Base-by-base conservation (phyloP, 1,140 invertebrate species). In the Prorops nasuta region DNA sequence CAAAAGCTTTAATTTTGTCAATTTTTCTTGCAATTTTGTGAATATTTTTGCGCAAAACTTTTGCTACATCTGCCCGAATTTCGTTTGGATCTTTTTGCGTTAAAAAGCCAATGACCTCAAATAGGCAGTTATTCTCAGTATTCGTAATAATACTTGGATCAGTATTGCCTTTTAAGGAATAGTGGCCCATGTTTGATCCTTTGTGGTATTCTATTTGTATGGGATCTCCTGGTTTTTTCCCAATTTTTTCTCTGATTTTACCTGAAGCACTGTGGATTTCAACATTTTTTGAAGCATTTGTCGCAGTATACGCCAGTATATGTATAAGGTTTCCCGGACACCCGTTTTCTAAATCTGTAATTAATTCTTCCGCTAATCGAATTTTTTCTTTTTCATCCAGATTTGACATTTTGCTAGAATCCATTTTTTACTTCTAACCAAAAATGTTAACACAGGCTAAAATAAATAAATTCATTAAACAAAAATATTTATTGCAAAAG, bases 91-190 rank as follows among this genome's bases (percentile, higher is more conserved):
- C 16, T 1, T 16, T 22, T 1, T 32, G 55, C 0, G 39, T 60
- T 34, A 65, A 60, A 4, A 42, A 48, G 2, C 54, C 60, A 0
- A 70, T 49, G 1, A 47, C 63, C 0, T 34, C 17, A 21, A 70
- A 70, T 0, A 66, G 39, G 19, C 67, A 68, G 9, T 59, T 49
- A 7, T 70, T 70, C 9, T 47, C 10, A 10, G 15, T 6, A 12
- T 14, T 21, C 7, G 14, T n/a, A 15, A 34, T 16, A 12, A 49
- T 17, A 1, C 38, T 4, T 0, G 60, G 62, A 39, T 68, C 53
- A 12, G 31, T 50, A n/a, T 56, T 40, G 1, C 42, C 45, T 0
- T 28, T 16, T 2, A 67, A 16, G 0, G 60, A 65, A 64, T 64
- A 70, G 17, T 70, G 67, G n/a, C n/a, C n/a, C n/a, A n/a, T n/a